These are phyloP conservation scores for Anser cygnoides DNA, from an alignment of 2,113 vertebrate genomes.

Conservation along the genomic window DNA sequence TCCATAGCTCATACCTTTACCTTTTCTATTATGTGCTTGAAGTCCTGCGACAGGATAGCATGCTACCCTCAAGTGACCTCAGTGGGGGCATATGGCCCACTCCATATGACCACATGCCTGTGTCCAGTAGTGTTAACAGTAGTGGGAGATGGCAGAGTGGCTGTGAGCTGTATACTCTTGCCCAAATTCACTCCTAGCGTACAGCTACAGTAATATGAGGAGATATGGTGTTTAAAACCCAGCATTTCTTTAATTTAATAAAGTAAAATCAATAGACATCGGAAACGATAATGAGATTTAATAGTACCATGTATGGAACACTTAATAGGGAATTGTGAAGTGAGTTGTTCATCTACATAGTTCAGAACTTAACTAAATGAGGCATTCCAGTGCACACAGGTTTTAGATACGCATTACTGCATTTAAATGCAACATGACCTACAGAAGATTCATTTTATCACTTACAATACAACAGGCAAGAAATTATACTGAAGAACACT, in stretches of 20 bases:
- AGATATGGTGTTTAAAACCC: background rate
- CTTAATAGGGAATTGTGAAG: background rate
- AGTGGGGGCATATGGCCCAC: background rate
- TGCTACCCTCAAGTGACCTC: background rate
- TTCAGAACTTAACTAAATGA: background rate
- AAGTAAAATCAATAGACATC: background rate
- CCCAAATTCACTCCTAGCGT: background rate
- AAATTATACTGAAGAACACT: background rate
- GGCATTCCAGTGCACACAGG: background rate
- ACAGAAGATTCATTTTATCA: background rate
- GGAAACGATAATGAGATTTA: background rate
- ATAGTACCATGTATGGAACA: background rate
- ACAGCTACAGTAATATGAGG: background rate
- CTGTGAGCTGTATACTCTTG: background rate
- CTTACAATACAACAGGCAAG: background rate
- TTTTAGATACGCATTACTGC: background rate
- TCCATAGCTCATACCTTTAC: background rate
- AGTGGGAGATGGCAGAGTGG: accelerated
- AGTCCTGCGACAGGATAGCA: accelerated
- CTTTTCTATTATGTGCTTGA: background rate
- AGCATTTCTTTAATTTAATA: background rate
- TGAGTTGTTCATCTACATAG: background rate
- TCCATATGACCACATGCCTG: accelerated
- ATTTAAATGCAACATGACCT: background rate
- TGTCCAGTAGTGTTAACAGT: background rate